phyloP scores from a whole-genome alignment of 2,113 vertebrate species.

The Greenwoodochromis staneri region DNA sequence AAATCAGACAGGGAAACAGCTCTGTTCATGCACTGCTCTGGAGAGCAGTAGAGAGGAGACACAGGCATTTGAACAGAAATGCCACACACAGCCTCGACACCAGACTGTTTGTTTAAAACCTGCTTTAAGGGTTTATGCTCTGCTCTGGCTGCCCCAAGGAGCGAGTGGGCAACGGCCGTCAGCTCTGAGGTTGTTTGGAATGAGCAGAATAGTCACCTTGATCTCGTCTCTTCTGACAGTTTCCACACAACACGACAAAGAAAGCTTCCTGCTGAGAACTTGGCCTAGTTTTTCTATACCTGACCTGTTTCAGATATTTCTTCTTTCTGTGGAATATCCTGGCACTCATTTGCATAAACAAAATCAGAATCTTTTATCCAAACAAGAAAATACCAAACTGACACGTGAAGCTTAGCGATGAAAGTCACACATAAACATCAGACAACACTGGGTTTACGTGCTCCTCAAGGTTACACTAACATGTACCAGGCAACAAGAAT shows the following conservation, averaged over 20 bases:
- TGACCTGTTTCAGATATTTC: background rate
- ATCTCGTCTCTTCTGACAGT: constrained; percentile 36
- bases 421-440: background rate
- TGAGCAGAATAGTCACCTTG: constrained; percentile 21
- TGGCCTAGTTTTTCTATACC: constrained; percentile 1
- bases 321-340: background rate
- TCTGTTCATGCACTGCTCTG: constrained; percentile 23
- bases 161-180: background rate
- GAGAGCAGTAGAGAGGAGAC: constrained; percentile 7
- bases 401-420: background rate
- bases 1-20: constrained; percentile 62
- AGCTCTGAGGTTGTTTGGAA: constrained; percentile 21
- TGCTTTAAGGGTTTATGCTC: constrained; percentile 44
- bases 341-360: background rate
- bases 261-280: constrained; percentile 6
- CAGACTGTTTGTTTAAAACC: constrained; percentile 53
- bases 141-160: constrained; percentile 24
- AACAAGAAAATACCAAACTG: background rate
- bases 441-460: background rate
- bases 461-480: background rate
- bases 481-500: background rate
- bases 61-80: constrained; percentile 33
- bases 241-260: constrained; percentile 34
- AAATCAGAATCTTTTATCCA: background rate
- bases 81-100: constrained; percentile 18